These are phyloP conservation scores for Melanerpes formicivorus DNA, from an alignment of 2,113 vertebrate genomes.

Conservation along the genomic window DNA sequence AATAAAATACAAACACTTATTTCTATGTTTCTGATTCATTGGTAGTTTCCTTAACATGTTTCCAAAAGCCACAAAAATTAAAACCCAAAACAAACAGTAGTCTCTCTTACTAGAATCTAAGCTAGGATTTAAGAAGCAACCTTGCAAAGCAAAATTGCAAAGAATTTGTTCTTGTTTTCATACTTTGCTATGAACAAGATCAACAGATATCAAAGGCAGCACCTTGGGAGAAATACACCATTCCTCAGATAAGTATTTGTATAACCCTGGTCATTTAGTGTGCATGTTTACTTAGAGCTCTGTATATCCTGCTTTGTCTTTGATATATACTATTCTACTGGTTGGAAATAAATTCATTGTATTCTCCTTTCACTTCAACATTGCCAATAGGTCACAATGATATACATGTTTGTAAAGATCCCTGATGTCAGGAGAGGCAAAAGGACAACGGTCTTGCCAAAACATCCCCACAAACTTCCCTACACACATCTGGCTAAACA, in stretches of 20 bases:
- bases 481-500: not conserved
- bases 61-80: not conserved
- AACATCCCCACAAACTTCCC: not conserved
- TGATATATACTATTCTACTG: not conserved
- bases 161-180: not conserved
- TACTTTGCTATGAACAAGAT: not conserved
- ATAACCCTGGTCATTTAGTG: not conserved
- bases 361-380: not conserved
- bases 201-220: not conserved
- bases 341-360: not conserved
- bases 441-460: not conserved
- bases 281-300: not conserved
- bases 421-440: not conserved
- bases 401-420: not conserved
- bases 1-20: not conserved
- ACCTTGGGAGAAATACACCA: not conserved
- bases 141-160: not conserved
- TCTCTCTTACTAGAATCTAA: not conserved
- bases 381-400: accelerated
- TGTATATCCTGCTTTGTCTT: not conserved
- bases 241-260: not conserved
- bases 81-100: not conserved
- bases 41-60: not conserved
- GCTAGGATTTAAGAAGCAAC: not conserved
- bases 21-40: not conserved